These are phyloP conservation scores for Spodoptera exigua DNA, from an alignment of 2,888 invertebrate genomes.

Conservation along the genomic window DNA sequence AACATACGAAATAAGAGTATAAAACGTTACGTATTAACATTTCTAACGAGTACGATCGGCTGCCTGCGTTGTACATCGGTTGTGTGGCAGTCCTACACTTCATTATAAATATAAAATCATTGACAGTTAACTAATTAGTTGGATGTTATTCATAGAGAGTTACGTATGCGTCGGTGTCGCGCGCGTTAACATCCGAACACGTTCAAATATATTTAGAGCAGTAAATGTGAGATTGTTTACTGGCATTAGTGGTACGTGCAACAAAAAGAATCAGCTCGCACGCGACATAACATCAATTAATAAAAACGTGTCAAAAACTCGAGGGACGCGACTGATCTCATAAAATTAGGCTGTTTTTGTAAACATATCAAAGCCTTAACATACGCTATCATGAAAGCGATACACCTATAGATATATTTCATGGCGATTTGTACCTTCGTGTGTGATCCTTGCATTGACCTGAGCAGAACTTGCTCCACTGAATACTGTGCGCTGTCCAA, in stretches of 20 bases:
- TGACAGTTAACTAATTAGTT: slow-evolving; percentile 34
- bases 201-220: slow-evolving; percentile 11
- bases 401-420: slow-evolving; percentile 66
- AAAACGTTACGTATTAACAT: slow-evolving; percentile 81
- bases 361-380: slow-evolving; percentile 66
- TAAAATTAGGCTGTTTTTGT: slow-evolving; percentile 54
- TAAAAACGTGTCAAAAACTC: slow-evolving; percentile 28
- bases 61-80: slow-evolving; percentile 45
- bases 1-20: slow-evolving; percentile 75
- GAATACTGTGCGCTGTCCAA: slow-evolving; percentile 31
- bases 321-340: slow-evolving; percentile 37
- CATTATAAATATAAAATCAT: slow-evolving; percentile 39
- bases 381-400: slow-evolving; percentile 63
- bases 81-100: slow-evolving; percentile 63
- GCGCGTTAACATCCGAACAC: slow-evolving; percentile 10
- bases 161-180: slow-evolving; percentile 4
- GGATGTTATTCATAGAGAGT: slow-evolving; percentile 25
- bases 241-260: slow-evolving; percentile 29
- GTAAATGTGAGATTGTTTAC: slow-evolving; percentile 21
- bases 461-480: slow-evolving; percentile 19
- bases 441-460: slow-evolving; percentile 56
- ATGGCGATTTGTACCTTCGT: slow-evolving; percentile 80
- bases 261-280: slow-evolving; percentile 29
- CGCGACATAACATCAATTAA: slow-evolving; percentile 24
- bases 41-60: slow-evolving; percentile 69